Evolutionary conservation across 2,113 vertebrate species (phyloP).

Genomic region (Archilochus colubris): DNA sequence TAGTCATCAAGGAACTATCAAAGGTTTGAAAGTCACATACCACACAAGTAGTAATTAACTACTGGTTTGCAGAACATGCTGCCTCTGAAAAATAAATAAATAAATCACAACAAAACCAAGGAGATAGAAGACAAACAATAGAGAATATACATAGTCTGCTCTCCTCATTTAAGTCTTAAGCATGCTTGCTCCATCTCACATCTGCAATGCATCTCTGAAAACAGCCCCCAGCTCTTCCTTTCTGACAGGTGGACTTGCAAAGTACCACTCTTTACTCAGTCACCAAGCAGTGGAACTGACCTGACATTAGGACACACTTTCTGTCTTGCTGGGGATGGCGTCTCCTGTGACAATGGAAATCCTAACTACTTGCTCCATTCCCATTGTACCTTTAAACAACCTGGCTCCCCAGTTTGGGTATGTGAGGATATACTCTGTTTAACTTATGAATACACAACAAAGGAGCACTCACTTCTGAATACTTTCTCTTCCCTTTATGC

Average conservation of each 20-base stretch:
- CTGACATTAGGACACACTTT: neutral
- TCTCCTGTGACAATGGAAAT: neutral
- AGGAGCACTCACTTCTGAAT: neutral
- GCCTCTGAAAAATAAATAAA: neutral
- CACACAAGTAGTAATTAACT: neutral
- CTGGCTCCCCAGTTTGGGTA: neutral
- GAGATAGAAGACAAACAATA: neutral
- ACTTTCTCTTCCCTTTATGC: neutral
- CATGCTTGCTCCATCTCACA: neutral
- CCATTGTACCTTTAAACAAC: neutral
- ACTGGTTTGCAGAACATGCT: neutral
- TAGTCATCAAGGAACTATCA: neutral
- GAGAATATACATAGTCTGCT: neutral
- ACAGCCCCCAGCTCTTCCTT: neutral
- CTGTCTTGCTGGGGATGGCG: neutral
- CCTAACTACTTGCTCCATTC: neutral
- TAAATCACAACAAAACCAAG: neutral
- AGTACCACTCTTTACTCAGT: neutral
- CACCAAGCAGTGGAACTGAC: neutral
- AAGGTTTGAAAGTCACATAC: slow-evolving; percentile 16
- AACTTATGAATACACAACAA: neutral
- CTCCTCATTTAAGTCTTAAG: neutral
- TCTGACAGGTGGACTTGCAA: too few species aligned
- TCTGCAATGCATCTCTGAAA: neutral
- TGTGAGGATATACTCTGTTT: neutral